Percentiles rank a stretch among this genome's conserved stretches.
These are phyloP conservation scores for Drosophila mayri DNA, from an alignment of 1,140 invertebrate species.

Conservation along the genomic window DNA sequence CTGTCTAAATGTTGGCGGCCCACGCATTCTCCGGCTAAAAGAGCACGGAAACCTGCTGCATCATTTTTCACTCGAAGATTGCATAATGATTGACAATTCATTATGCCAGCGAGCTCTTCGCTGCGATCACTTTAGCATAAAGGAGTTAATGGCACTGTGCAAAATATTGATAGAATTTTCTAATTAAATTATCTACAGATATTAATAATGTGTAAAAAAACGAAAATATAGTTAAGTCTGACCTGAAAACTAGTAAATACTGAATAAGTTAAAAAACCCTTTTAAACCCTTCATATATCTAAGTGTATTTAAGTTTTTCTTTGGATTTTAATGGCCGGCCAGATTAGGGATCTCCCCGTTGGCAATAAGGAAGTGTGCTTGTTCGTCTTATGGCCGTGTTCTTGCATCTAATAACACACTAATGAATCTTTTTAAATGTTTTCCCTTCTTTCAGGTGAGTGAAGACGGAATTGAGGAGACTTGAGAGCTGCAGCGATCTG, in stretches of 20 bases:
- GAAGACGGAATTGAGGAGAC: conserved; percentile 9
- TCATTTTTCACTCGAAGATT: conserved; percentile 80
- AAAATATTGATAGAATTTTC: not conserved
- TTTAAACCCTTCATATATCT: not conserved
- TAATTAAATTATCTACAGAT: not conserved
- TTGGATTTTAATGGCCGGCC: conserved; percentile 59
- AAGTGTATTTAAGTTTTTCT: conserved; percentile 2
- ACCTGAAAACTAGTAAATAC: not conserved
- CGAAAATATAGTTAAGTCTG: too few relatives aligned
- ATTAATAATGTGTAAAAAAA: too few relatives aligned
- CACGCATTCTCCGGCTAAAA: conserved; percentile 58
- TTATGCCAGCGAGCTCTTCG: conserved; percentile 55
- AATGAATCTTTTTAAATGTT: conserved; percentile 55
- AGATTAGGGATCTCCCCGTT: conserved; percentile 62
- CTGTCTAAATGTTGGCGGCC: conserved; percentile 70
- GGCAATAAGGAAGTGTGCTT: conserved; percentile 66
- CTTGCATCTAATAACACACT: conserved; percentile 53
- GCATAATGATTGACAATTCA: conserved; percentile 82
- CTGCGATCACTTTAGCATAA: conserved; percentile 20
- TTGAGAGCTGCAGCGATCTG: conserved; percentile 12
- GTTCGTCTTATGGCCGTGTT: conserved; percentile 41
- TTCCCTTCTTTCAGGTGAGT: conserved; percentile 50
- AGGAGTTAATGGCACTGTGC: conserved; percentile 21
- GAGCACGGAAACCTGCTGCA: conserved; percentile 65
- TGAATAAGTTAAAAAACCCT: not conserved